Evolutionary conservation across 2,113 vertebrate species (phyloP), one percentile per base, ranked within the genome.

Genomic region (Empidonax traillii): DNA sequence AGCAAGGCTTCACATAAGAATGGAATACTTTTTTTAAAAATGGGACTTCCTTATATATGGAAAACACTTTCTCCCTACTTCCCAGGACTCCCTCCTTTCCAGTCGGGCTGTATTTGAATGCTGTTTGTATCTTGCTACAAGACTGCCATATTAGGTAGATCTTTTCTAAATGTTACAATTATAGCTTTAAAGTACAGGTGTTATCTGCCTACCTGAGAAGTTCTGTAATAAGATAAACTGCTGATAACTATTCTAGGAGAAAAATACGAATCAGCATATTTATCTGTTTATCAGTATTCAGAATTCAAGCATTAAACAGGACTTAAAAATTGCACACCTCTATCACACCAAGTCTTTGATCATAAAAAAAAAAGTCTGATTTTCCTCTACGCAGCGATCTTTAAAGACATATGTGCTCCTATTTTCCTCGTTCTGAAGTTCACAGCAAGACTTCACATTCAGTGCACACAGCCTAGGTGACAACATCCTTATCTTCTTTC

Each of bases 291-390:
- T 84, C 92, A 86, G 75, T 69, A 85, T 85, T 89, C 56, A 79
- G 66, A 85, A 82, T 93, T 95, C 92, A 95, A 95, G 92, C 83
- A 84, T 93, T 86, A 62, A 91, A 95, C 46, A 93, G 75, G 90
- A 93, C 59, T 94, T 39, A 39, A 80, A 78, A 92, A 92, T 86
- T 72, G 85, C 86, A 94, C 88, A 81, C 61, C 7, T 94, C 69
- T 92, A 92, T 25, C 31, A 77, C 44, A 65, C 21, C 16, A 88
- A 80, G 52, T 71, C 86, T 90, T 91, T 93, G 84, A 87, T 93
- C 72, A 20, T 15, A 92, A 58, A 27, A 76, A 69, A 74, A 85
- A 90, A 69, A 59, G 78, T 58, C 58, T 66, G 37, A 69, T 90
- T 79, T 87, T 93, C 25, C 46, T 91, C 59, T 87, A 63, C 31